Conservation (phyloP, 2,113 vertebrate genomes). For the Propithecus coquereli region DNA sequence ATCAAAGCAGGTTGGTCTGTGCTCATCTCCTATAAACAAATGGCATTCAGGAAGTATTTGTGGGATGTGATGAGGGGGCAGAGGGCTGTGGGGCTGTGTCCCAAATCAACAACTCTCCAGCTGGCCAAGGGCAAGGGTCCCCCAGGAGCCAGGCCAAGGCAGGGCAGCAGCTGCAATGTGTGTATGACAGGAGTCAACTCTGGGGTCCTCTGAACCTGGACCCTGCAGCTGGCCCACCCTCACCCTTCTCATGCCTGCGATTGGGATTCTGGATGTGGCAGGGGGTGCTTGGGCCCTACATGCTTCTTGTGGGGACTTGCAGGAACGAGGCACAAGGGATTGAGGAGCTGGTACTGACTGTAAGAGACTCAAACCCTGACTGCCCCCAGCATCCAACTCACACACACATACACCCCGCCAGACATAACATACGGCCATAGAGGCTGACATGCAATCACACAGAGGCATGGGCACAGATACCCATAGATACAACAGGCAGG, state of each 20-base stretch:
- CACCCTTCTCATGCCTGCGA: background rate
- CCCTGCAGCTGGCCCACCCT: background rate
- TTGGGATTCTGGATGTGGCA: background rate
- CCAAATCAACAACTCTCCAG: slow-evolving; percentile 40
- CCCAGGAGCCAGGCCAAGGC: background rate
- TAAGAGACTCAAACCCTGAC: background rate
- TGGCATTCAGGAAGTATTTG: background rate
- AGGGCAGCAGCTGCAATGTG: background rate
- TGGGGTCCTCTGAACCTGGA: background rate
- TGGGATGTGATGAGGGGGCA: background rate
- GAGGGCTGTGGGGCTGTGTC: background rate
- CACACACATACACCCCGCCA: background rate
- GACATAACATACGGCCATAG: background rate
- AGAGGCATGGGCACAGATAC: background rate
- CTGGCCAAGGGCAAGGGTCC: background rate
- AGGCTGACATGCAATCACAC: background rate
- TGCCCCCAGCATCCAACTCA: background rate
- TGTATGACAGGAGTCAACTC: background rate
- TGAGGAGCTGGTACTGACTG: background rate
- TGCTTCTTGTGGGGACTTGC: background rate
- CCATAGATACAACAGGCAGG: background rate
- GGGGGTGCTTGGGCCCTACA: accelerated
- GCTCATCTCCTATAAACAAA: slow-evolving; percentile 62
- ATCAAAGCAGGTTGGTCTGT: slow-evolving; percentile 67
- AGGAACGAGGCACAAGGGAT: background rate